Base-by-base conservation (phyloP, 2,888 invertebrate species). In the Cerastoderma edule region DNA sequence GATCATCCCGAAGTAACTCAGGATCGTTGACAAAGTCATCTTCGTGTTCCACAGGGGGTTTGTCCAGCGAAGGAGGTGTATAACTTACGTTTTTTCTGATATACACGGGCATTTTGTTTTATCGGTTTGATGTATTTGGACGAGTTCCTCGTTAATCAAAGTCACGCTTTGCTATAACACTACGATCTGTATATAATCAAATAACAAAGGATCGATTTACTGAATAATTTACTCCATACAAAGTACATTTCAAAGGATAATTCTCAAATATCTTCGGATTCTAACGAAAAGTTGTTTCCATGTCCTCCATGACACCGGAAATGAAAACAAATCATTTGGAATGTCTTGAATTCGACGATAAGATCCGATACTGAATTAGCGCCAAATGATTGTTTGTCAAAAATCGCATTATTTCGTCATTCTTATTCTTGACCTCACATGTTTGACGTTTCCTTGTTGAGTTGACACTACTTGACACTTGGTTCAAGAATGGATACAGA, bases 11-110 rank as follows among this genome's bases (percentile, higher is more conserved):
- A 28, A 90, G 64, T 70, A 88, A 88, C 33, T 91, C 91, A 16
- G 92, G 92, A 67, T 92, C 92, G 54, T 83, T 80, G 13, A 91
- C 68, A 74, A 87, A 92, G 75, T 92, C 91, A 33, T 91, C 91
- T 30, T 87, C 85, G 70, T 88, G 86, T 67, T 89, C 88, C 10
- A 84, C 84, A 4, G 89, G 86, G 46, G 89, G 78, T 66, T 84
- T 87, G 60, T 85, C 84, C 19, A 90, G 67, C 4, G 90, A 91
- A 10, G 90, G 87, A 16, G 91, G 90, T 27, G 90, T 88, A 54
- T 86, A 88, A 33, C 86, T 85, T 13, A 89, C 80, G 72, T 88
- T 90, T 72, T 89, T 89, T 50, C 89, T 74, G 4, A 90, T 80
- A 75, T 90, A 89, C 5, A 89, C 89, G 32, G 90, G 90, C 90